Conservation (phyloP, 2,113 vertebrate genomes). For the chimpanzee (Pan troglodytes) region DNA sequence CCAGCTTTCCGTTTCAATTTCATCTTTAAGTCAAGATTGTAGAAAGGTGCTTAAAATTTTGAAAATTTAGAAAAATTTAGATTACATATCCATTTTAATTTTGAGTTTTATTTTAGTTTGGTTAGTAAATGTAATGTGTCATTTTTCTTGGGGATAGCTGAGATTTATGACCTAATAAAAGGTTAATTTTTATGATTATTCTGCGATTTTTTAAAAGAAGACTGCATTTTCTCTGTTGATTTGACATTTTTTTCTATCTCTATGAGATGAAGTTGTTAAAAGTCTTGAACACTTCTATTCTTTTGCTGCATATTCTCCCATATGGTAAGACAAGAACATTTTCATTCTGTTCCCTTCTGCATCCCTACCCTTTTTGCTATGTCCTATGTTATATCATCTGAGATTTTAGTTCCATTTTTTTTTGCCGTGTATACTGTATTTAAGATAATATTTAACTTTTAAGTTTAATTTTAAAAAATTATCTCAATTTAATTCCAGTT, state of each 20-base stretch:
- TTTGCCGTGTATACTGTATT: not conserved
- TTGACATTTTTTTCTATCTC: not conserved
- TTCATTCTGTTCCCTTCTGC: not conserved
- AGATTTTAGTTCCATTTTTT: conserved; percentile 1
- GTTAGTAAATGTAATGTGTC: not conserved
- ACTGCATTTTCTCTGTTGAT: not conserved
- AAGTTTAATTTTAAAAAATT: not conserved
- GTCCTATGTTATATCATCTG: not conserved
- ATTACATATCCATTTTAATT: not conserved
- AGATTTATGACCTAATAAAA: not conserved
- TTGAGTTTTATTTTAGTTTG: not conserved
- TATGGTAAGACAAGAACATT: not conserved
- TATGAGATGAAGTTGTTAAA: not conserved
- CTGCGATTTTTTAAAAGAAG: not conserved
- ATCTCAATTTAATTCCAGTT: not conserved
- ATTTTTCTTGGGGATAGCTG: not conserved
- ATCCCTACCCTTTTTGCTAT: not conserved
- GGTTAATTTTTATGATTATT: conserved; percentile 2
- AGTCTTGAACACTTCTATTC: not conserved
- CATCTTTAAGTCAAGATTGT: not conserved
- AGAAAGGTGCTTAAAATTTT: not conserved
- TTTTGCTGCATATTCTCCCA: not conserved
- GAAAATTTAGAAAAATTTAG: not conserved
- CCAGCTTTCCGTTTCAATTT: not conserved
- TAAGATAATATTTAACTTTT: not conserved